Conservation (phyloP, 2,888 invertebrate genomes). For the Unio delphinus region DNA sequence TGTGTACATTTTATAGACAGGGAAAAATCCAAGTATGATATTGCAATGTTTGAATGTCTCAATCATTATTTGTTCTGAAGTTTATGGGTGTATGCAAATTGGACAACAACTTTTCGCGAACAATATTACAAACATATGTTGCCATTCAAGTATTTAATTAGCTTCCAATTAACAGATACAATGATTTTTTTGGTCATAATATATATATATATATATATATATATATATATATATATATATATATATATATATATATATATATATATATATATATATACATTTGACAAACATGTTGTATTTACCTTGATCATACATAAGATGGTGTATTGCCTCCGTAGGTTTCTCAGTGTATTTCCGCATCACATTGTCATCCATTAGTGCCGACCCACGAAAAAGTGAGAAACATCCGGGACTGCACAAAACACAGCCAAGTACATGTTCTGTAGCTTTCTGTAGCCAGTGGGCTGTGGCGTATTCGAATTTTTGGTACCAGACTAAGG, state of each 20-base stretch:
- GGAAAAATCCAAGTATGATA: too few species aligned
- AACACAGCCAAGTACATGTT: slow-evolving; percentile 99
- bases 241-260: background rate
- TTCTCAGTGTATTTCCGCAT: slow-evolving; percentile 94
- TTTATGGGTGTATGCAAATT: too few species aligned
- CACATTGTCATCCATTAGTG: slow-evolving; percentile 98
- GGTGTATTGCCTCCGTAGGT: slow-evolving; percentile 95
- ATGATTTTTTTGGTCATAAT: background rate
- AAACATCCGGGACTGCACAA: slow-evolving; percentile 94
- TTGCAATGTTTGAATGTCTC: too few species aligned
- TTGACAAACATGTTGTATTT: slow-evolving; percentile 22
- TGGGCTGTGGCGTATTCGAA: slow-evolving; percentile 99
- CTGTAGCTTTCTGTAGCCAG: slow-evolving; percentile 99
- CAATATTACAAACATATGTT: background rate
- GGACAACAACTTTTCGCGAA: too few species aligned
- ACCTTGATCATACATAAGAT: slow-evolving; percentile 99
- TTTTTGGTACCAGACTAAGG: slow-evolving; percentile 99
- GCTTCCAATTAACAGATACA: background rate
- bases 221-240: background rate
- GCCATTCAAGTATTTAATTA: background rate
- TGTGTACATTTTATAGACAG: too few species aligned
- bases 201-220: background rate
- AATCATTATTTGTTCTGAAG: too few species aligned
- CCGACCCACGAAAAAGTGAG: slow-evolving; percentile 96
- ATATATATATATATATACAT: background rate